Percentiles rank a stretch among this genome's conserved stretches.
Evolutionary conservation across 2,888 invertebrate genomes (phyloP).

Genomic region (Ceriagrion tenellum): DNA sequence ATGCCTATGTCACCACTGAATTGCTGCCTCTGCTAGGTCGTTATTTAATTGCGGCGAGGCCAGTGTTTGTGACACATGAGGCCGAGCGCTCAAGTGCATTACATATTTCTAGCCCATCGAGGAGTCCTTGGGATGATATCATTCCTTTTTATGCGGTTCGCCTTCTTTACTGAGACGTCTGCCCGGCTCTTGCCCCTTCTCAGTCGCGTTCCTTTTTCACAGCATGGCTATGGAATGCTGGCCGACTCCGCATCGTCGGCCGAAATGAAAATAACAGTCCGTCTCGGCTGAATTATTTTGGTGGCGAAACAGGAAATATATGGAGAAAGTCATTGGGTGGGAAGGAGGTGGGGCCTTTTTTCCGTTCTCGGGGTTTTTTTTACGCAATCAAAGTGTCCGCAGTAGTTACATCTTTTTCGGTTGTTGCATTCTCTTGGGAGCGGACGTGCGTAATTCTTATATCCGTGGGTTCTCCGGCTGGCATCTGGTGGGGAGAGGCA

Average conservation of each 20-base stretch:
- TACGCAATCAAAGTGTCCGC: not conserved
- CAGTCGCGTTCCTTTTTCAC: constrained; percentile 47
- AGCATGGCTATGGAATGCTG: not conserved
- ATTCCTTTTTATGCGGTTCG: not conserved
- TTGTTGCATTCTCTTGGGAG: not conserved
- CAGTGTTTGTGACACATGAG: not conserved
- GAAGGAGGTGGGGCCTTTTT: not conserved
- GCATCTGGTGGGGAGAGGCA: not conserved
- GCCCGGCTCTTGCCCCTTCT: not conserved
- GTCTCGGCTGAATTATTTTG: constrained; percentile 45
- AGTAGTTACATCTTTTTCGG: not conserved
- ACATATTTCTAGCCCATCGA: not conserved
- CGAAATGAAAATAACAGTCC: not conserved
- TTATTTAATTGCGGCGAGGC: not conserved
- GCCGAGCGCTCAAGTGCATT: not conserved
- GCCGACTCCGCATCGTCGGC: not conserved
- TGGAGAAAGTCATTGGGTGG: constrained; percentile 24
- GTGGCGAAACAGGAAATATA: constrained; percentile 49
- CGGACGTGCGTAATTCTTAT: not conserved
- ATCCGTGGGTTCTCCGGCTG: not conserved
- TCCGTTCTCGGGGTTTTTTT: not conserved
- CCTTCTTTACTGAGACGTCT: not conserved
- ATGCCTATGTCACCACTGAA: no score
- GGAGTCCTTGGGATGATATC: constrained; percentile 32
- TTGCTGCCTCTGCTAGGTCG: no score